These are phyloP conservation scores for Drosophila borborema DNA, from an alignment of 2,888 invertebrate species.

Conservation along the genomic window DNA sequence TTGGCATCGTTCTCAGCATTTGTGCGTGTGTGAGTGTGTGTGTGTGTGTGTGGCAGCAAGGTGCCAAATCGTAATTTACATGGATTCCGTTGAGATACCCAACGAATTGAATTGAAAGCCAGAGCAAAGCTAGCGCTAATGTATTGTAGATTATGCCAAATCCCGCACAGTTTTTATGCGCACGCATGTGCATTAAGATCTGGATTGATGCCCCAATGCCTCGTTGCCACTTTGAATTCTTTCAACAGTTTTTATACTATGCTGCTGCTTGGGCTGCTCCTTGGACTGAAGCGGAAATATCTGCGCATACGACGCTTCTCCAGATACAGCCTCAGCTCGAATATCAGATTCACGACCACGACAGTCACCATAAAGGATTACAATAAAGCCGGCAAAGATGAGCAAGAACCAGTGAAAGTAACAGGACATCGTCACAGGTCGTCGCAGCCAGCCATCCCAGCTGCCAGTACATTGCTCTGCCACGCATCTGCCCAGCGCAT, in stretches of 20 bases:
- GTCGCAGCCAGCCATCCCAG: conserved; percentile 55
- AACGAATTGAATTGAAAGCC: conserved; percentile 86
- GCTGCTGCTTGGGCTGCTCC: conserved; percentile 37
- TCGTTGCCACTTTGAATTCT: conserved; percentile 13
- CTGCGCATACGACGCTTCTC: conserved; percentile 20
- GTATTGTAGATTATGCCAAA: conserved; percentile 85
- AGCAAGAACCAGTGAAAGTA: conserved; percentile 69
- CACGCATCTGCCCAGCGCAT: conserved; percentile 44
- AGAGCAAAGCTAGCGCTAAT: conserved; percentile 86
- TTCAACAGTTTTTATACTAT: conserved; percentile 17
- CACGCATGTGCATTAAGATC: conserved; percentile 67
- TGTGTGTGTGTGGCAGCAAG: conserved; percentile 57
- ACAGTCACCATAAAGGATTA: conserved; percentile 40
- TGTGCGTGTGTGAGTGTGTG: not conserved
- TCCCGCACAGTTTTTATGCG: conserved; percentile 76
- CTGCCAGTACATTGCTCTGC: conserved; percentile 47
- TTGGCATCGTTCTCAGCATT: conserved; percentile 26
- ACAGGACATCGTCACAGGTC: conserved; percentile 61
- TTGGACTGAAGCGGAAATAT: conserved; percentile 49
- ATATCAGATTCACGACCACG: conserved; percentile 39
- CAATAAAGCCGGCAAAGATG: conserved; percentile 36
- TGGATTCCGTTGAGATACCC: conserved; percentile 85
- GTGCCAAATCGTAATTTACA: conserved; percentile 85
- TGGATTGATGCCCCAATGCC: conserved; percentile 27
- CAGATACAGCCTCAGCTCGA: conserved; percentile 41